Evolutionary conservation across 2,113 vertebrate genomes (phyloP), one percentile per base, ranked within the genome.

Genomic region (Gambusia holbrooki): DNA sequence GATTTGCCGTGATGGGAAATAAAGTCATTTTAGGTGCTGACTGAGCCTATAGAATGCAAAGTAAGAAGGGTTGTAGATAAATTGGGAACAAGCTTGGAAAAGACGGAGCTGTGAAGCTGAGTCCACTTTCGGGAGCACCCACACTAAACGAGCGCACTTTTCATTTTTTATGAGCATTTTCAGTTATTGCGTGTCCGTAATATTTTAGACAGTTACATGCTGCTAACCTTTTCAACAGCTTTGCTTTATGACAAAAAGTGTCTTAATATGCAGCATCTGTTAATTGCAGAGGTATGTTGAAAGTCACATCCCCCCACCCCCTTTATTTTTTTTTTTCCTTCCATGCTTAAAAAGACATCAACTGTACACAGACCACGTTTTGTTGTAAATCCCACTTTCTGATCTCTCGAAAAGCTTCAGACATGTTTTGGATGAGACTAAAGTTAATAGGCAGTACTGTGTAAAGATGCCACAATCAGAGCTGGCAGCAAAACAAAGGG

Each of bases 401-500:
- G 61, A 25, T 58, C 54, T 40, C 17, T 15, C 42, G 77, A 68
- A 33, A 78, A 73, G 35, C n/a, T 85, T 79, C 75, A 76, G 76
- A 78, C 66, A 81, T 71, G 65, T 86, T 69, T 64, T 74, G 79
- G 62, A 70, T 40, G 9, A 22, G 79, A 45, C 35, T 58, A 79
- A 72, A 79, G 77, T 85, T 70, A 40, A 79, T 81, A 71, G 65
- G 80, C 74, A 69, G 75, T 5, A 2, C 45, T 19, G 17, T 48
- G 2, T 12, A 37, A 65, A 74, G 67, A 14, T 67, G 15, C n/a
- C n/a, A 75, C 71, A 84, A 79, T 77, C 77, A 66, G 79, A 30
- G 29, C 75, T 81, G 71, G 83, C 73, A 62, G 66, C 11, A 62
- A 74, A 87, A 64, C 77, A 65, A 74, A 81, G 8, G 6, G 37